These are phyloP conservation scores for Strigamia maritima DNA, from an alignment of 2,888 invertebrate species.

Conservation along the genomic window DNA sequence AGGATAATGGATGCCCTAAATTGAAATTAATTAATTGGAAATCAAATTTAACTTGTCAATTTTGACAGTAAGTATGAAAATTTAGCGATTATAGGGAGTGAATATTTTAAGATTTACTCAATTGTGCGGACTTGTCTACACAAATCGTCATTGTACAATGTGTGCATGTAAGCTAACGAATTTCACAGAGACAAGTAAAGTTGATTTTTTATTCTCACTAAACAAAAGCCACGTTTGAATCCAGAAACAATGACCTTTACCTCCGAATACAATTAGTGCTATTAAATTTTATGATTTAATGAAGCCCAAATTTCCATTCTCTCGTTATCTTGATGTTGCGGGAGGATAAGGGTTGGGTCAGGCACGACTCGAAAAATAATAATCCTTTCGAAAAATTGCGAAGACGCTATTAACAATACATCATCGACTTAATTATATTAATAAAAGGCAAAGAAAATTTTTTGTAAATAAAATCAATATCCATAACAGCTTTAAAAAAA, in stretches of 20 bases:
- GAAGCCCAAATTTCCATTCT: slow-evolving; percentile 14
- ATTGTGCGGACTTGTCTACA: no score
- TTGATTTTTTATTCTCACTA: neutral
- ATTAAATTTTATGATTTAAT: slow-evolving; percentile 34
- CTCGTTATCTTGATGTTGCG: slow-evolving; percentile 25
- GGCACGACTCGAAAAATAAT: slow-evolving; percentile 18
- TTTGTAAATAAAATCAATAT: neutral
- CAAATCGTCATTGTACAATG: no score
- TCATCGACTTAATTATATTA: neutral
- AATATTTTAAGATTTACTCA: neutral
- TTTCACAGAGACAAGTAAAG: neutral
- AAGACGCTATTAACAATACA: neutral
- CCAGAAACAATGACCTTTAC: slow-evolving; percentile 3
- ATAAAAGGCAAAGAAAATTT: neutral
- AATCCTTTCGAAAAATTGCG: neutral
- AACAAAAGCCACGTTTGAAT: neutral
- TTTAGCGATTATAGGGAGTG: neutral
- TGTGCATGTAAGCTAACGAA: neutral
- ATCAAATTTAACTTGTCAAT: neutral
- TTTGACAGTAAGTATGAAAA: neutral
- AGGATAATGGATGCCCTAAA: neutral
- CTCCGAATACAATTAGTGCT: slow-evolving; percentile 8
- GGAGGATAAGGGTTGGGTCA: slow-evolving; percentile 16
- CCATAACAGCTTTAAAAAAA: neutral
- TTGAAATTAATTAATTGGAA: slow-evolving; percentile 10